Conservation (phyloP, 2,888 invertebrate species). For the Tipula lateralis region DNA sequence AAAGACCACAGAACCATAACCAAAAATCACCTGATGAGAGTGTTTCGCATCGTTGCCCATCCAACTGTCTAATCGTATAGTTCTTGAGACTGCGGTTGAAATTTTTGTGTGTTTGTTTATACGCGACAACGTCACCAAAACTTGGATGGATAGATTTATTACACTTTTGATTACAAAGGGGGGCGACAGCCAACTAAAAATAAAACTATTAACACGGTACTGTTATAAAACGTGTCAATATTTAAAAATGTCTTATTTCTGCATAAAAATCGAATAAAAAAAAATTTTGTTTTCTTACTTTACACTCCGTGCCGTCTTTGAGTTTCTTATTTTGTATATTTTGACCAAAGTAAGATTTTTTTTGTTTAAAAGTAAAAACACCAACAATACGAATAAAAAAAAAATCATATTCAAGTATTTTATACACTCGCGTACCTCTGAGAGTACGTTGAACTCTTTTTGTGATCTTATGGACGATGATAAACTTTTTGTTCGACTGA, state of each 20-base stretch:
- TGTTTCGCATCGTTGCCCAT: background rate
- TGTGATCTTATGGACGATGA: constrained; percentile 11
- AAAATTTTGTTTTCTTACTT: background rate
- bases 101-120: background rate
- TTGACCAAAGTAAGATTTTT: background rate
- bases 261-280: background rate
- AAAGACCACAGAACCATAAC: background rate
- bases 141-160: background rate
- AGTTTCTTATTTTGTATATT: background rate
- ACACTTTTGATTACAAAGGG: background rate
- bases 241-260: constrained; percentile 11
- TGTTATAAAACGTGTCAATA: background rate
- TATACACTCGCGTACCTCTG: background rate
- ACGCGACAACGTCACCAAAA: background rate
- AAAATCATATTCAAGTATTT: constrained; percentile 4
- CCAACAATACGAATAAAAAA: constrained; percentile 2
- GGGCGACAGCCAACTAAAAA: background rate
- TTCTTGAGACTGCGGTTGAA: background rate
- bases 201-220: background rate
- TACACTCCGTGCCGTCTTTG: background rate
- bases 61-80: background rate
- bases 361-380: background rate
- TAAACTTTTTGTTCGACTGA: background rate
- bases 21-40: background rate
- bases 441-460: background rate